Conservation (phyloP, 2,888 invertebrate genomes). For the Spicauda simplicius region DNA sequence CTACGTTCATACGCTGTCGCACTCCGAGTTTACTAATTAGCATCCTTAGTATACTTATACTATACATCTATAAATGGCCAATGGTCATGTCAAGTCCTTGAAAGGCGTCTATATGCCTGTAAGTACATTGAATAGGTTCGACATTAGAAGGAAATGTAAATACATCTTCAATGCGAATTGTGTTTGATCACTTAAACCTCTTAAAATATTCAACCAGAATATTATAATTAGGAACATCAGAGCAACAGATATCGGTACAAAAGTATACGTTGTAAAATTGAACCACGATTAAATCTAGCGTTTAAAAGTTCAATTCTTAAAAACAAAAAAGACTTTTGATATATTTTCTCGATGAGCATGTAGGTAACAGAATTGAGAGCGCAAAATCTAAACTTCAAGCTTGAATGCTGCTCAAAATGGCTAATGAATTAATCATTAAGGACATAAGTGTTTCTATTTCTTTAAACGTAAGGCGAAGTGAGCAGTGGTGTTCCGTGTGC, state of each 20-base stretch:
- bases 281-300: no score
- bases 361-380: background rate
- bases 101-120: constrained; percentile 14
- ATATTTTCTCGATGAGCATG: background rate
- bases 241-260: no score
- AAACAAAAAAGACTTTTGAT: background rate
- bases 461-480: constrained; percentile 24
- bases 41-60: constrained; percentile 15
- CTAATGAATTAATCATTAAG: constrained; percentile 30
- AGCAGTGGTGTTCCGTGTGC: constrained; percentile 19
- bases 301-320: no score
- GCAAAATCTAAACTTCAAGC: background rate
- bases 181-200: no score
- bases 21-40: constrained; percentile 25
- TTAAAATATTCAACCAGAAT: no score
- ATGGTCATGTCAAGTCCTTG: constrained; percentile 10
- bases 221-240: no score
- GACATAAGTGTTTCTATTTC: constrained; percentile 21
- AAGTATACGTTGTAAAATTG: no score
- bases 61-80: background rate
- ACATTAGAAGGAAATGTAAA: background rate
- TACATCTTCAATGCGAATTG: background rate
- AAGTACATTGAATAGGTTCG: background rate
- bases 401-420: constrained; percentile 14
- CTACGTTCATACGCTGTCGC: constrained; percentile 10